A percentile compares a stretch with the other conserved stretches of the same genome.
Conservation (phyloP, 2,113 vertebrate genomes). For the Lepidiolamprologus cunningtoni region DNA sequence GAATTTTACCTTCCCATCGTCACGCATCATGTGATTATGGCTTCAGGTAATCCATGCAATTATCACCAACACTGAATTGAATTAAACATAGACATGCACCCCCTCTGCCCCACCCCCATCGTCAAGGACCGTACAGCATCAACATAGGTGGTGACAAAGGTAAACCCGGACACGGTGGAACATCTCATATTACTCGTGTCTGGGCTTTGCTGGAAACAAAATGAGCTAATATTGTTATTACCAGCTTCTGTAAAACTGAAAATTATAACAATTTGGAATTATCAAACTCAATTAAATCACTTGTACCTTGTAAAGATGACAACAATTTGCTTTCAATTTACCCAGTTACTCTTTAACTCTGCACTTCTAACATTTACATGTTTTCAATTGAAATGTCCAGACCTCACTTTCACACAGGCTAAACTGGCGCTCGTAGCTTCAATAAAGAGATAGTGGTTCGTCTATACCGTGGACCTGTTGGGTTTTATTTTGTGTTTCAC, state of each 20-base stretch:
- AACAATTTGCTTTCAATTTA: neutral
- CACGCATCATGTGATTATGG: conserved; percentile 47
- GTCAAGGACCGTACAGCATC: neutral
- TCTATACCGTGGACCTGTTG: neutral
- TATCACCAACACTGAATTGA: conserved; percentile 11
- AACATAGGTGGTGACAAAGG: neutral
- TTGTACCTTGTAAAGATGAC: neutral
- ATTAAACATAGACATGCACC: conserved; percentile 28
- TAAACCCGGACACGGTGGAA: neutral
- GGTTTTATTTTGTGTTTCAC: neutral
- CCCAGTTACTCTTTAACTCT: neutral
- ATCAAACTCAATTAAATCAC: neutral
- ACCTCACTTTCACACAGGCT: neutral
- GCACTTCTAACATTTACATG: neutral
- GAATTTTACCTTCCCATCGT: conserved; percentile 29
- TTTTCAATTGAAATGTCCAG: neutral
- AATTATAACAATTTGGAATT: neutral
- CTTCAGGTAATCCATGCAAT: conserved; percentile 38
- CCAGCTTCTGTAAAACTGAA: neutral
- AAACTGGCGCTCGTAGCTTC: neutral
- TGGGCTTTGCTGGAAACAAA: neutral
- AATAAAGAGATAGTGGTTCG: neutral
- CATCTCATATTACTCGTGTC: neutral
- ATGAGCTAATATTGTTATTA: neutral
- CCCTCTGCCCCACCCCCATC: neutral